Percentiles rank a stretch among this genome's conserved stretches.
These are phyloP conservation scores for Selenia dentaria DNA, from an alignment of 2,888 invertebrate genomes.

Conservation along the genomic window DNA sequence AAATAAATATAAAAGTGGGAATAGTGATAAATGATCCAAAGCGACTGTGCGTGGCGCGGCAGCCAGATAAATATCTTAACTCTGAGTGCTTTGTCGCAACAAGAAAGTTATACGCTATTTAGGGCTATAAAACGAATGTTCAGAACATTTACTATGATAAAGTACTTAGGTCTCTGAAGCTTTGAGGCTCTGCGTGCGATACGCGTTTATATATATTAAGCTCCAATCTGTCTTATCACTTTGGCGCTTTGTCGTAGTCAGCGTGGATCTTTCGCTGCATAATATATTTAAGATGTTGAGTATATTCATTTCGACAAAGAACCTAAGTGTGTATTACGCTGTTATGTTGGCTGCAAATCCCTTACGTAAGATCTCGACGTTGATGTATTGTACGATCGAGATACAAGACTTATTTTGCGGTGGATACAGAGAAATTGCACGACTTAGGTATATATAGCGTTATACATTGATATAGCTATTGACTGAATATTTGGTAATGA, in stretches of 20 bases:
- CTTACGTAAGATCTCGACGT: slow-evolving; percentile 41
- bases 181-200: slow-evolving; percentile 19
- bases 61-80: slow-evolving; percentile 18
- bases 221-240: slow-evolving; percentile 3
- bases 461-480: too few relatives aligned
- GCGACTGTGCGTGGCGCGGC: slow-evolving; percentile 21
- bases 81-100: slow-evolving; percentile 20
- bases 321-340: slow-evolving; percentile 19
- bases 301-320: slow-evolving; percentile 17
- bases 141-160: slow-evolving; percentile 9
- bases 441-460: too few relatives aligned
- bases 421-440: slow-evolving; percentile 19
- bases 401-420: slow-evolving; percentile 36
- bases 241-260: slow-evolving; percentile 12
- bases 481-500: too few relatives aligned
- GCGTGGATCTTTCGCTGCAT: neutral
- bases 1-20: slow-evolving; percentile 44
- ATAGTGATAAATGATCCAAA: slow-evolving; percentile 48
- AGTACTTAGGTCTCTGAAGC: slow-evolving; percentile 5
- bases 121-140: neutral
- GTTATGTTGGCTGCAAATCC: slow-evolving; percentile 36
- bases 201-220: slow-evolving; percentile 31
- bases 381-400: slow-evolving; percentile 51
- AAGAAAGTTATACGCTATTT: slow-evolving; percentile 9
- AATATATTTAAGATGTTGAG: neutral